Percentiles rank a stretch among this genome's conserved stretches.
Conservation (phyloP, 2,888 invertebrate species). For the Yponomeuta plumbellus region DNA sequence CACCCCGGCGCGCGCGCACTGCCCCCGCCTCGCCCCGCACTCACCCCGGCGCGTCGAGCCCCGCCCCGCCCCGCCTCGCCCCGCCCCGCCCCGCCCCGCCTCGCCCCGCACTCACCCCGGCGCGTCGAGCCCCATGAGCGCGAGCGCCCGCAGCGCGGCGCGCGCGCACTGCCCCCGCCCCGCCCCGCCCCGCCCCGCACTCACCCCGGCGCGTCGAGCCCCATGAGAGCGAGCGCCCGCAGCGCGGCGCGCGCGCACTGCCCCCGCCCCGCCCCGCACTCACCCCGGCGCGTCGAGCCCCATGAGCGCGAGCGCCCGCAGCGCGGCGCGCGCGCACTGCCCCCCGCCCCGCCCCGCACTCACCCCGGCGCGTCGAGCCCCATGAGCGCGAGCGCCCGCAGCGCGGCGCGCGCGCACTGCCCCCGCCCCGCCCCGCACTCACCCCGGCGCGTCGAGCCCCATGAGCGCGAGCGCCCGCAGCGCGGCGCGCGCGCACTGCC, state of each 20-base stretch:
- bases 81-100: neutral
- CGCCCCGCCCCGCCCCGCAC: neutral
- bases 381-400: neutral
- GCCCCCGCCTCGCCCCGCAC: neutral
- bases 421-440: slow-evolving; percentile 78
- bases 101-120: neutral
- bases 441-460: slow-evolving; percentile 76
- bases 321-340: slow-evolving; percentile 87
- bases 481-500: slow-evolving; percentile 89
- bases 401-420: slow-evolving; percentile 67
- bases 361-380: slow-evolving; percentile 14
- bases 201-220: slow-evolving; percentile 31
- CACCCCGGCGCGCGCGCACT: neutral
- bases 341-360: slow-evolving; percentile 90
- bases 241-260: slow-evolving; percentile 57
- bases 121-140: neutral
- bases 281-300: slow-evolving; percentile 76
- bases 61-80: neutral
- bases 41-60: no score
- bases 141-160: neutral
- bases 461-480: slow-evolving; percentile 84
- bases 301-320: slow-evolving; percentile 84
- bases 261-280: slow-evolving; percentile 80
- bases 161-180: neutral
- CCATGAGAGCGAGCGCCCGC: neutral